phyloP scores from a whole-genome alignment of 2,888 invertebrate species.

The Lissocephala sabroskyi region DNA sequence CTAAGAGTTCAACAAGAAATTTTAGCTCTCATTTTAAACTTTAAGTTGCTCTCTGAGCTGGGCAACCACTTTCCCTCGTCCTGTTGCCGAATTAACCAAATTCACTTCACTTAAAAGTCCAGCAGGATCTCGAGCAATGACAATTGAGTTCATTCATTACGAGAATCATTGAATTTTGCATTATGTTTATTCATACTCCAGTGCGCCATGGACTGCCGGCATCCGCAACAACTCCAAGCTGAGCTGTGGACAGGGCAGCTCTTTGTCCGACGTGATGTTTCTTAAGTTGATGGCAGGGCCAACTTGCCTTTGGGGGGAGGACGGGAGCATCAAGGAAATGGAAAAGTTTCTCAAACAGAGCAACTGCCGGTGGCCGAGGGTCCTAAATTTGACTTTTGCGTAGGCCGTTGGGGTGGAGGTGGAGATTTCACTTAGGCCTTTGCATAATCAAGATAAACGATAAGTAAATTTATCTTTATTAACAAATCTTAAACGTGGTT shows the following conservation, averaged over 20 bases:
- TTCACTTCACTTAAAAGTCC: too few relatives aligned
- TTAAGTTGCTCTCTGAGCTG: too few relatives aligned
- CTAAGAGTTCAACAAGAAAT: too few relatives aligned
- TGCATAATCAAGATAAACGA: constrained; percentile 61
- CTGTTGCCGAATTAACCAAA: too few relatives aligned
- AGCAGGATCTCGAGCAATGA: too few relatives aligned
- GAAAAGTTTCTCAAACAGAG: constrained; percentile 45
- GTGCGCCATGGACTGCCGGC: not conserved
- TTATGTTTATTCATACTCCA: constrained; percentile 44
- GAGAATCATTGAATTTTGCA: constrained; percentile 55
- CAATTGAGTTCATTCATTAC: constrained; percentile 58
- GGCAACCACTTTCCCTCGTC: too few relatives aligned
- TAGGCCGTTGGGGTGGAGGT: constrained; percentile 23
- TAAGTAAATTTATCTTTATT: constrained; percentile 62
- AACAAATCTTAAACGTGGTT: constrained; percentile 58
- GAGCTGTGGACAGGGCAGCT: too few relatives aligned
- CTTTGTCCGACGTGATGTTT: too few relatives aligned
- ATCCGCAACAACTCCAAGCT: not conserved
- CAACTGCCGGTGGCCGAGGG: constrained; percentile 27
- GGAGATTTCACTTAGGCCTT: constrained; percentile 62
- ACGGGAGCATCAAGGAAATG: constrained; percentile 41
- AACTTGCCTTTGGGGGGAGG: too few relatives aligned
- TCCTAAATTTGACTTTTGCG: too few relatives aligned
- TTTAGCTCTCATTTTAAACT: too few relatives aligned
- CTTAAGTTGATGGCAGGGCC: too few relatives aligned